Conservation (phyloP, 2,888 invertebrate species). For the Aspidapion aeneum region DNA sequence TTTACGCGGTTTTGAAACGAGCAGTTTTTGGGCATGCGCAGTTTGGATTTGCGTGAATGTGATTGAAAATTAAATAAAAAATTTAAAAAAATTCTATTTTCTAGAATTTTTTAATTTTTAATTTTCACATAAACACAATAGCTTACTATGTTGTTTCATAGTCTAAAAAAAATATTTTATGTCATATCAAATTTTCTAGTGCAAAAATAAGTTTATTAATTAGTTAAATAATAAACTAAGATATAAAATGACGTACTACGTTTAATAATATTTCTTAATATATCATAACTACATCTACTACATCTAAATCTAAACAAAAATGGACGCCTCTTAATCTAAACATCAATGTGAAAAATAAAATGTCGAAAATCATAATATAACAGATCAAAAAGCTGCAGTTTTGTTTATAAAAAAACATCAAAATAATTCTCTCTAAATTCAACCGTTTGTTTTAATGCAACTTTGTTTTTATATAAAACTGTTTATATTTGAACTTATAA, state of each 20-base stretch:
- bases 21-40: no score
- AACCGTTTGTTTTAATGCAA: neutral
- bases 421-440: neutral
- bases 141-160: no score
- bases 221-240: neutral
- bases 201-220: neutral
- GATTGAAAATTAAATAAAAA: no score
- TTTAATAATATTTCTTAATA: neutral
- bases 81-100: no score
- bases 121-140: no score
- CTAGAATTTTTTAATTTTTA: no score
- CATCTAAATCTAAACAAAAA: neutral
- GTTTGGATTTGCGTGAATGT: no score
- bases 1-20: no score
- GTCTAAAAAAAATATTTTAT: no score
- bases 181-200: neutral
- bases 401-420: neutral
- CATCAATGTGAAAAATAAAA: no score
- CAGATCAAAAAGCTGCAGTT: neutral
- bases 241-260: neutral
- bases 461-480: neutral
- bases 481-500: neutral
- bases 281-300: neutral
- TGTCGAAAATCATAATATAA: no score
- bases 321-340: neutral